Percentiles rank a stretch among this genome's conserved stretches.
phyloP scores from a whole-genome alignment of 1,140 invertebrate species.

The Drosophila littoralis region DNA sequence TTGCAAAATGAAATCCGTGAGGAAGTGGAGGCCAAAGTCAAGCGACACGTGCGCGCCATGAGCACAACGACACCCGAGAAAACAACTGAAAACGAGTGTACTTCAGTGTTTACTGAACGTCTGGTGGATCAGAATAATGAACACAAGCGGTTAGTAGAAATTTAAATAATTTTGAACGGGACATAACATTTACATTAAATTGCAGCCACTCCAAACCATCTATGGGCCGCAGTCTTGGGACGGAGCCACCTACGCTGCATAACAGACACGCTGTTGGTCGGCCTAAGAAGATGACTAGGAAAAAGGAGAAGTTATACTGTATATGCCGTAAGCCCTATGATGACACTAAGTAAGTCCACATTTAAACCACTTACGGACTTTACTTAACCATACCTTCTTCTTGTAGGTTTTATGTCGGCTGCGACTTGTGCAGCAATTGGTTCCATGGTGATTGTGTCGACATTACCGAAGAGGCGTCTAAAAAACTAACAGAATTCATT shows the following conservation, averaged over 20 bases:
- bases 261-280: constrained; percentile 62
- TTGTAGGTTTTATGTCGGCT: constrained; percentile 97
- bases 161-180: background rate
- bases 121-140: constrained; percentile 50
- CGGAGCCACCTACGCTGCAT: constrained; percentile 40
- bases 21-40: constrained; percentile 87
- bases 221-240: constrained; percentile 8
- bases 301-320: constrained; percentile 94
- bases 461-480: constrained; percentile 96
- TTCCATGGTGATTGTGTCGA: constrained; percentile 99
- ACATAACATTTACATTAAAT: background rate
- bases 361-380: background rate
- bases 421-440: constrained; percentile 98
- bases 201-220: constrained; percentile 28
- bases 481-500: constrained; percentile 94
- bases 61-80: constrained; percentile 62
- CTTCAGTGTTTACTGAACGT: constrained; percentile 38
- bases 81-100: constrained; percentile 55
- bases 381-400: background rate
- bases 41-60: constrained; percentile 82
- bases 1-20: constrained; percentile 94
- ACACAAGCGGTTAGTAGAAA: constrained; percentile 40
- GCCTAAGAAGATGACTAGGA: constrained; percentile 85
- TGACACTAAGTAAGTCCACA: constrained; percentile 90
- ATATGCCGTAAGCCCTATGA: constrained; percentile 97